Conservation (phyloP, 2,888 invertebrate species). For the Coleophora deauratella region DNA sequence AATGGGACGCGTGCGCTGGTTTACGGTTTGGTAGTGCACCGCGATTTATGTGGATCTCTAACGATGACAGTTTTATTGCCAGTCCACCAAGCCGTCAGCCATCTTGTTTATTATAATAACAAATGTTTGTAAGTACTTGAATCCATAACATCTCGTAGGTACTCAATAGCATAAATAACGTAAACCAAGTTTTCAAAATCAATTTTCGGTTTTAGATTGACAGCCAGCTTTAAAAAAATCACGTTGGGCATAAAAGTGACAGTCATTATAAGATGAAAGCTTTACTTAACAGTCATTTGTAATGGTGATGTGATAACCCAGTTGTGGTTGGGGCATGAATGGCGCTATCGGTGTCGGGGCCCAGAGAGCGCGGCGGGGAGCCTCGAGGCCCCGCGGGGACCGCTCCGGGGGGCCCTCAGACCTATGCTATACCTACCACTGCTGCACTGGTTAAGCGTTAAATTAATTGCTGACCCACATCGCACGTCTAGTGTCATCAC, state of each 20-base stretch:
- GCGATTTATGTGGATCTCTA: slow-evolving; percentile 25
- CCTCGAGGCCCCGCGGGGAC: slow-evolving; percentile 22
- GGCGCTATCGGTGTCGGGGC: slow-evolving; percentile 50
- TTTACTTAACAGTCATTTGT: not conserved
- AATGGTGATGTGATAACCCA: slow-evolving; percentile 35
- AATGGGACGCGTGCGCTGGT: slow-evolving; percentile 42
- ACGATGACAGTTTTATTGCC: slow-evolving; percentile 15
- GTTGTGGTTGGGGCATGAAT: slow-evolving; percentile 38
- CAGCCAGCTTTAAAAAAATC: no score
- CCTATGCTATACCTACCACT: slow-evolving; percentile 26
- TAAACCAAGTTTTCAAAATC: no score
- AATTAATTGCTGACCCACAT: slow-evolving; percentile 50
- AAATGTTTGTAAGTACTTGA: no score
- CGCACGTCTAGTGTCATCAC: slow-evolving; percentile 22
- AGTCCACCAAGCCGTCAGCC: slow-evolving; percentile 5
- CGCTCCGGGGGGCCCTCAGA: slow-evolving; percentile 20
- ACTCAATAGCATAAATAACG: no score
- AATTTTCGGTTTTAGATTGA: no score
- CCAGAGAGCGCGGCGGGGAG: slow-evolving; percentile 34
- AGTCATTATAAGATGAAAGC: slow-evolving; percentile 31
- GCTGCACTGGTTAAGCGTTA: slow-evolving; percentile 48
- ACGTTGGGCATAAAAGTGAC: slow-evolving; percentile 21
- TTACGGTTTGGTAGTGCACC: slow-evolving; percentile 34
- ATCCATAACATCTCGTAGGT: no score
- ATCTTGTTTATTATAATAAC: no score